Evolutionary conservation across 2,797 vertebrate genomes (phyloP).

Genomic region (Hipposideros larvatus): DNA sequence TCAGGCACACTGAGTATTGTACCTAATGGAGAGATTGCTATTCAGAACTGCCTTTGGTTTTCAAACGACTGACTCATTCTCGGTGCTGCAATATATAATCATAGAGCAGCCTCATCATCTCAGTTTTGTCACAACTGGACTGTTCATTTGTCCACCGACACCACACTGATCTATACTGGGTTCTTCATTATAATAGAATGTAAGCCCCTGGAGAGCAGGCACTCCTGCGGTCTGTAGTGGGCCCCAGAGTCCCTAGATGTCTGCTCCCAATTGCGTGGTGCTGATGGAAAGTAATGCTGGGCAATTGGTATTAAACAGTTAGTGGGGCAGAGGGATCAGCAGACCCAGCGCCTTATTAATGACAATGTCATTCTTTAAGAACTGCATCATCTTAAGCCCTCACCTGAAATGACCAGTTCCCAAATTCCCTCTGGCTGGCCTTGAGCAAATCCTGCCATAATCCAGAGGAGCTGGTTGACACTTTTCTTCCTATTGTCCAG

Average conservation of each 20-base stretch:
- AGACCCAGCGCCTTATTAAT: neutral
- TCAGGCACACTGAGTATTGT: neutral
- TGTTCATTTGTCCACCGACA: neutral
- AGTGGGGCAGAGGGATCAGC: neutral
- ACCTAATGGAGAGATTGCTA: neutral
- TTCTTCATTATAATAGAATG: neutral
- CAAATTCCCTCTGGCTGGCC: neutral
- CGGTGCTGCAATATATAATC: neutral
- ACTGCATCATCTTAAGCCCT: neutral
- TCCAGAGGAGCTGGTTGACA: neutral
- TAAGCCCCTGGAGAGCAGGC: neutral
- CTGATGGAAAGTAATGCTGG: neutral
- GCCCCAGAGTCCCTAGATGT: neutral
- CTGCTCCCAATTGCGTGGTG: neutral
- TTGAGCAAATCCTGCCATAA: neutral
- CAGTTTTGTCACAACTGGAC: rapidly evolving
- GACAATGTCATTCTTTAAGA: neutral
- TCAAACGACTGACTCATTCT: neutral
- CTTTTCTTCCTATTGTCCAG: neutral
- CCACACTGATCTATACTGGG: neutral
- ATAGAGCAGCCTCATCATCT: neutral
- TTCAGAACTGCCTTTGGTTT: neutral
- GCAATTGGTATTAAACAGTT: neutral
- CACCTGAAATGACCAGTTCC: neutral
- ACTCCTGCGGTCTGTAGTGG: neutral